phyloP scores from a whole-genome alignment of 1,140 invertebrate species.

The Saccostrea echinata region DNA sequence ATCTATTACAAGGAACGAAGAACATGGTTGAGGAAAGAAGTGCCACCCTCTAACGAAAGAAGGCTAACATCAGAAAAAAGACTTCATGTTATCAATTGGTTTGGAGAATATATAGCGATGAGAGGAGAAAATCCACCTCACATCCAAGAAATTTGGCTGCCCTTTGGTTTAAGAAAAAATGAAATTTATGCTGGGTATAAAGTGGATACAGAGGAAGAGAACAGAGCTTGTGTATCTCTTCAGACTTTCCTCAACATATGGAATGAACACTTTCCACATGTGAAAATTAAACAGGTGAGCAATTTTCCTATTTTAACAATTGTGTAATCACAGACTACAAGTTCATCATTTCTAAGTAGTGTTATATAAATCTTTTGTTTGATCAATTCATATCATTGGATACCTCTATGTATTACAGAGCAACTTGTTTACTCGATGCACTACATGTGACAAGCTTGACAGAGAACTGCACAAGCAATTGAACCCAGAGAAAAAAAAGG shows the following conservation, averaged over 20 bases:
- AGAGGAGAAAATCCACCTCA: conserved; percentile 26
- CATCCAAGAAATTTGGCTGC: conserved; percentile 23
- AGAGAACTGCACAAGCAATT: too few relatives aligned
- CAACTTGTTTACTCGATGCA: conserved; percentile 9
- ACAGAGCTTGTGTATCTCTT: neutral
- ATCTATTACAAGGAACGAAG: neutral
- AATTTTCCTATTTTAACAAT: too few relatives aligned
- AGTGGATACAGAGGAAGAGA: neutral
- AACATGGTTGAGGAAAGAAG: neutral
- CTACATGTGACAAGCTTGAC: too few relatives aligned
- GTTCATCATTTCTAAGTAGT: too few relatives aligned
- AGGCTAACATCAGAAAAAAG: neutral
- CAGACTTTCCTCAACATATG: neutral
- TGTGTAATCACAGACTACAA: too few relatives aligned
- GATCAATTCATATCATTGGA: too few relatives aligned
- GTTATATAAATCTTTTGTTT: too few relatives aligned
- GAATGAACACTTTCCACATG: conserved; percentile 10
- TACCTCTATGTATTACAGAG: neutral
- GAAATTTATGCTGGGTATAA: conserved; percentile 11
- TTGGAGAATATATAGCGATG: conserved; percentile 19
- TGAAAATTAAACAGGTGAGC: conserved; percentile 20
- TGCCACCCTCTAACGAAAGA: neutral
- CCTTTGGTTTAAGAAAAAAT: conserved; percentile 22
- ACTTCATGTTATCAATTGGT: conserved; percentile 3
- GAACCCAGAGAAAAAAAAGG: too few relatives aligned